Conservation (phyloP, 2,113 vertebrate genomes). For the Halichoeres trimaculatus region DNA sequence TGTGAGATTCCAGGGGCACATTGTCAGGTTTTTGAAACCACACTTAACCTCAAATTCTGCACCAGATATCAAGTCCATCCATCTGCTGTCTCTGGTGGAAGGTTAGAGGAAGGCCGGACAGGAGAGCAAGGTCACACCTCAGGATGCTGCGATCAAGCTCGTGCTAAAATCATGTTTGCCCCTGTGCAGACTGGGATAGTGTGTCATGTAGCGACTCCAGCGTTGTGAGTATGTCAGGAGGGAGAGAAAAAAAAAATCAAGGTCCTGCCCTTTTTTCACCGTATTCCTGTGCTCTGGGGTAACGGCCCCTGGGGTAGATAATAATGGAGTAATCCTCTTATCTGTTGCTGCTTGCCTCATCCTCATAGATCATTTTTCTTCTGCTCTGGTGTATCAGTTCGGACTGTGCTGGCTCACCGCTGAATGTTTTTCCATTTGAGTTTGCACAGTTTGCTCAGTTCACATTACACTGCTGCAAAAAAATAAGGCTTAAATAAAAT, state of each 20-base stretch:
- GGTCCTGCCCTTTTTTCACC: slow-evolving; percentile 80
- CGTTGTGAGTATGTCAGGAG: slow-evolving; percentile 41
- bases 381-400: slow-evolving; percentile 65
- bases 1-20: background rate
- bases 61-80: slow-evolving; percentile 35
- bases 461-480: slow-evolving; percentile 43
- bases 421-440: slow-evolving; percentile 58
- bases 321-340: slow-evolving; percentile 85
- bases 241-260: slow-evolving; percentile 55
- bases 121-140: slow-evolving; percentile 57
- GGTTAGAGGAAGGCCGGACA: slow-evolving; percentile 19
- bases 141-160: slow-evolving; percentile 35
- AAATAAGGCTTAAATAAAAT: slow-evolving; percentile 15
- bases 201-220: slow-evolving; percentile 53
- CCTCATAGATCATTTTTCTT: slow-evolving; percentile 67
- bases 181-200: slow-evolving; percentile 39
- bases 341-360: slow-evolving; percentile 75
- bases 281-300: slow-evolving; percentile 63
- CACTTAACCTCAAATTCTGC: slow-evolving; percentile 29
- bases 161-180: slow-evolving; percentile 53
- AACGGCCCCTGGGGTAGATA: slow-evolving; percentile 77
- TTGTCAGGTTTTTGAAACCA: slow-evolving; percentile 10
- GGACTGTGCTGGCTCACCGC: slow-evolving; percentile 48
- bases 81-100: slow-evolving; percentile 33
- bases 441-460: slow-evolving; percentile 52